Conservation (phyloP, 2,888 invertebrate species). For the Torymus texanus region DNA sequence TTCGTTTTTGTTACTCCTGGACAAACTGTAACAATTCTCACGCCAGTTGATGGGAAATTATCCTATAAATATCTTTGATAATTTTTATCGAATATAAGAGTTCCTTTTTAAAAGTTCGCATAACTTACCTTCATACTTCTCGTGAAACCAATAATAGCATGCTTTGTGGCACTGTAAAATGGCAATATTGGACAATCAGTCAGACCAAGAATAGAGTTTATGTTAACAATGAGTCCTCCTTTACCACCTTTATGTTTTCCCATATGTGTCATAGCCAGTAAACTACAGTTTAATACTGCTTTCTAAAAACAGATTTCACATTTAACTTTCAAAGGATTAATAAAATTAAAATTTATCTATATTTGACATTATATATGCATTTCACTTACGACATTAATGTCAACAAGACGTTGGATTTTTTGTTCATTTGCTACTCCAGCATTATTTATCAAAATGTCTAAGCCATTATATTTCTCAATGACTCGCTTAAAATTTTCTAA, state of each 20-base stretch:
- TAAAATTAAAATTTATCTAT: not conserved
- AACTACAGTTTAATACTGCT: conserved; percentile 72
- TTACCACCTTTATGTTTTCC: conserved; percentile 74
- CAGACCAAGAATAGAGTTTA: conserved; percentile 79
- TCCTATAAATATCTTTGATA: conserved; percentile 55
- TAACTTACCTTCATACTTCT: conserved; percentile 62
- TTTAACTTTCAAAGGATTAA: conserved; percentile 11
- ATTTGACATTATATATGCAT: conserved; percentile 1
- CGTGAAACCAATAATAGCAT: conserved; percentile 69
- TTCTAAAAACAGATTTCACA: conserved; percentile 62
- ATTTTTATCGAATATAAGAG: not conserved
- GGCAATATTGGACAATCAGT: conserved; percentile 76
- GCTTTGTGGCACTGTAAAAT: conserved; percentile 78
- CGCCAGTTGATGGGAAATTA: conserved; percentile 62
- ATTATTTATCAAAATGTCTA: conserved; percentile 77
- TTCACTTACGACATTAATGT: conserved; percentile 67
- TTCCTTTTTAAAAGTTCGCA: not conserved
- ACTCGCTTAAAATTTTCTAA: conserved; percentile 48
- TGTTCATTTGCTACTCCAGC: conserved; percentile 69
- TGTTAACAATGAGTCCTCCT: conserved; percentile 81
- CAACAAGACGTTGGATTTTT: conserved; percentile 65
- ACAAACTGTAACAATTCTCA: conserved; percentile 69
- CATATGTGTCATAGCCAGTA: conserved; percentile 74
- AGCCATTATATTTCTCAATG: conserved; percentile 71
- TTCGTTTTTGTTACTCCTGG: conserved; percentile 68